Percentiles rank a stretch among this genome's conserved stretches.
phyloP scores from a whole-genome alignment of 2,797 vertebrate species.

The Jordanella pulchra region DNA sequence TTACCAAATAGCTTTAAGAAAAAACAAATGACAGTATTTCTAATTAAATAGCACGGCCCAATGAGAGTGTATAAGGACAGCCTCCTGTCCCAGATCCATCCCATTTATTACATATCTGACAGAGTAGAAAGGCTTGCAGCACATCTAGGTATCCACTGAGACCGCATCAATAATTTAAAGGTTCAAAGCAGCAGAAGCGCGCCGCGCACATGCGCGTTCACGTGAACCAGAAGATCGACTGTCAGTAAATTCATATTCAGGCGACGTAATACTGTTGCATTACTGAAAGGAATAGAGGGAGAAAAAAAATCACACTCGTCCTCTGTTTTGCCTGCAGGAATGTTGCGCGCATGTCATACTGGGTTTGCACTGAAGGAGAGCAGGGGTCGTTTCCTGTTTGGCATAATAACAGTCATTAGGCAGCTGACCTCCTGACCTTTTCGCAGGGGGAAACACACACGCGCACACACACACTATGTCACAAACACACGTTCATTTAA shows the following conservation, averaged over 20 bases:
- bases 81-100: slow-evolving; percentile 18
- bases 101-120: slow-evolving; percentile 36
- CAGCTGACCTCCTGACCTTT: slow-evolving; percentile 71
- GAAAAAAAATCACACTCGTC: neutral
- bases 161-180: slow-evolving; percentile 84
- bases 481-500: slow-evolving; percentile 38
- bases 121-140: slow-evolving; percentile 32
- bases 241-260: slow-evolving; percentile 10
- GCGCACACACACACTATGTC: neutral
- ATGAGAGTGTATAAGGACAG: neutral
- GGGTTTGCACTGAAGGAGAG: slow-evolving; percentile 34
- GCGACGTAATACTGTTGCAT: neutral
- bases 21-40: slow-evolving; percentile 2
- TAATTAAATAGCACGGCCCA: slow-evolving; percentile 20
- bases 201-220: slow-evolving; percentile 23
- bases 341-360: slow-evolving; percentile 24
- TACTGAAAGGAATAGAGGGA: neutral
- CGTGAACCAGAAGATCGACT: slow-evolving; percentile 2
- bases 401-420: slow-evolving; percentile 52
- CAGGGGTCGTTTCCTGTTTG: slow-evolving; percentile 60
- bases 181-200: slow-evolving; percentile 81
- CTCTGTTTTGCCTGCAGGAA: slow-evolving; percentile 42
- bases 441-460: slow-evolving; percentile 22
- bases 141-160: slow-evolving; percentile 67
- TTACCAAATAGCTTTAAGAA: neutral